Conservation (phyloP, 2,113 vertebrate genomes). For the Pelodiscus sinensis region DNA sequence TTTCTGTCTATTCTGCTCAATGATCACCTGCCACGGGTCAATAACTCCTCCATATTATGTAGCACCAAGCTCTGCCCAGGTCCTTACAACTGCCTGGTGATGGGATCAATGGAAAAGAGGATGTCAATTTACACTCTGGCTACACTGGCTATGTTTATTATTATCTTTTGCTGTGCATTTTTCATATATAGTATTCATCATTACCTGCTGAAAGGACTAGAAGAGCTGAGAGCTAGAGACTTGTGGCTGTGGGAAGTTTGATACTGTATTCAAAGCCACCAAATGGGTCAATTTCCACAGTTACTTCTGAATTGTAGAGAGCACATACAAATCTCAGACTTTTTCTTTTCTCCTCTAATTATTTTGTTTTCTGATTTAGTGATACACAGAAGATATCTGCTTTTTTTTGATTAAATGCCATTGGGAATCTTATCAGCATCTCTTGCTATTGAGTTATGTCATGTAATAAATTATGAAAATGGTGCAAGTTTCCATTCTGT, state of each 20-base stretch:
- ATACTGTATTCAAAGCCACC: neutral
- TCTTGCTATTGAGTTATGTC: neutral
- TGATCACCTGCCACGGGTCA: slow-evolving; percentile 62
- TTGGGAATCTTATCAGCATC: neutral
- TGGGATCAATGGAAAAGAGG: slow-evolving; percentile 62
- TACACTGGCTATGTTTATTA: slow-evolving; percentile 50
- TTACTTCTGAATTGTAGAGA: neutral
- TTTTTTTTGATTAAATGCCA: neutral
- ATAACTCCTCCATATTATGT: neutral
- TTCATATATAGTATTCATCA: slow-evolving; percentile 39
- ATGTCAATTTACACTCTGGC: slow-evolving; percentile 70
- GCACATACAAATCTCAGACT: neutral
- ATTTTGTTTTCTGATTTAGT: neutral
- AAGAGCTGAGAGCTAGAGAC: neutral
- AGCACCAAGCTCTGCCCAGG: neutral
- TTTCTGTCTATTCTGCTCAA: slow-evolving; percentile 67
- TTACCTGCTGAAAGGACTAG: neutral
- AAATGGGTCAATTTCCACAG: neutral
- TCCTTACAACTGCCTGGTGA: slow-evolving; percentile 19
- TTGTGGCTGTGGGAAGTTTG: neutral
- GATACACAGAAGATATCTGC: neutral
- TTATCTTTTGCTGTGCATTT: slow-evolving; percentile 46
- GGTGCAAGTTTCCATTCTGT: neutral
- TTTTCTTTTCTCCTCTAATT: neutral
- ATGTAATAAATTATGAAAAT: neutral